Conservation (phyloP, 2,797 vertebrate genomes). For the Oceanodroma leucorhoa region DNA sequence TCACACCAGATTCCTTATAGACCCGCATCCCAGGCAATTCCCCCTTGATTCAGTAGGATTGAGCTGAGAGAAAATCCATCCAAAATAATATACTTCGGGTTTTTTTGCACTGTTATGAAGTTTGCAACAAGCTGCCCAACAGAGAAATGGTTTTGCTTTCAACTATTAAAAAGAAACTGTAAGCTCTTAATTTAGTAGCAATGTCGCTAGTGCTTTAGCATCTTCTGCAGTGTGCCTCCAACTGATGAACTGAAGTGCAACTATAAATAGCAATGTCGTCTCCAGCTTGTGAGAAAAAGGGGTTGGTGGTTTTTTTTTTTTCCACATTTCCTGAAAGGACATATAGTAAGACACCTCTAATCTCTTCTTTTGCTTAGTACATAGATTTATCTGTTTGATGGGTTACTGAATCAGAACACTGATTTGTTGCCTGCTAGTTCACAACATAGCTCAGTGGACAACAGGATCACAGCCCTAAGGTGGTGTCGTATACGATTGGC, state of each 20-base stretch:
- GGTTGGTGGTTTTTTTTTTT: background rate
- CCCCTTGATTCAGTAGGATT: background rate
- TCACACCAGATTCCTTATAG: slow-evolving; percentile 1
- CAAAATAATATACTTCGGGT: background rate
- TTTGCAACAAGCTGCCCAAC: background rate
- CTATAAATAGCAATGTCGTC: slow-evolving; percentile 49
- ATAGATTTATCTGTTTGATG: background rate
- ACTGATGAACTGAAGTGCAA: slow-evolving; percentile 32
- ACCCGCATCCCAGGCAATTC: background rate
- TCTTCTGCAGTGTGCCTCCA: slow-evolving; percentile 34
- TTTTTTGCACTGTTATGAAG: background rate
- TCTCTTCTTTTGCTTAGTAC: background rate
- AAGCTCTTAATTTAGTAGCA: slow-evolving; percentile 46
- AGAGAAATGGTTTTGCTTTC: slow-evolving; percentile 29
- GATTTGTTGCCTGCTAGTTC: background rate
- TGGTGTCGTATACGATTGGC: background rate
- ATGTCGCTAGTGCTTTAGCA: slow-evolving; percentile 1
- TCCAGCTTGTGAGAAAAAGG: slow-evolving; percentile 50
- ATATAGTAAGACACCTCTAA: background rate
- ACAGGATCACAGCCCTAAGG: accelerated
- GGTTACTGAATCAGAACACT: background rate
- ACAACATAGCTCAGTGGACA: background rate
- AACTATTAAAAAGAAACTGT: background rate
- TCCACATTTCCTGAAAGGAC: background rate
- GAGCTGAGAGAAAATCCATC: slow-evolving; percentile 21